Percentiles rank a stretch among this genome's conserved stretches.
Conservation (phyloP, 2,113 vertebrate genomes). For the Argyrosomus japonicus region DNA sequence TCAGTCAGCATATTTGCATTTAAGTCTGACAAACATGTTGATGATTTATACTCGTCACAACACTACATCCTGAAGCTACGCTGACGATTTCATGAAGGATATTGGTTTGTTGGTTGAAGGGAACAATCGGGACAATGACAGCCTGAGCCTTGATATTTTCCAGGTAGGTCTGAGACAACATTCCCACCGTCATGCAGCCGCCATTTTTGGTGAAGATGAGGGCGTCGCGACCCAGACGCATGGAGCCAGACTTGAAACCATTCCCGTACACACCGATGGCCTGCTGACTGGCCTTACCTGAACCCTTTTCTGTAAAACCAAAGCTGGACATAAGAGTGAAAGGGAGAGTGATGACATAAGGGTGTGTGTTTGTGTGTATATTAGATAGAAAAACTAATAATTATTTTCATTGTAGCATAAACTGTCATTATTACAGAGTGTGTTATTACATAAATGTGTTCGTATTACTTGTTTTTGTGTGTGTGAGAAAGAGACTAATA, state of each 20-base stretch:
- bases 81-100: slow-evolving; percentile 73
- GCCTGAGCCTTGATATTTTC: slow-evolving; percentile 85
- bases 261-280: slow-evolving; percentile 88
- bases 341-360: background rate
- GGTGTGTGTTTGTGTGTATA: background rate
- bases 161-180: slow-evolving; percentile 88
- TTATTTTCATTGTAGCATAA: background rate
- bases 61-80: background rate
- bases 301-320: slow-evolving; percentile 87
- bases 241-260: slow-evolving; percentile 89
- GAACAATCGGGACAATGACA: slow-evolving; percentile 87
- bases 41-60: background rate
- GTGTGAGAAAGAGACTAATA: background rate
- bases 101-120: slow-evolving; percentile 88
- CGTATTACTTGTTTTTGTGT: background rate
- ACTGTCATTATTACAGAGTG: background rate
- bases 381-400: background rate
- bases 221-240: slow-evolving; percentile 87
- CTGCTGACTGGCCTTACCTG: slow-evolving; percentile 76
- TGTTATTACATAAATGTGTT: background rate
- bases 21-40: too few species aligned
- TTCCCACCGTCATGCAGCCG: slow-evolving; percentile 84
- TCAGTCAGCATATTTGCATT: background rate
- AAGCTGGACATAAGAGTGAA: slow-evolving; percentile 79
- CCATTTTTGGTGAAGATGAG: slow-evolving; percentile 90